Base-by-base conservation (phyloP, 2,888 invertebrate genomes). In the Junonia oenone region DNA sequence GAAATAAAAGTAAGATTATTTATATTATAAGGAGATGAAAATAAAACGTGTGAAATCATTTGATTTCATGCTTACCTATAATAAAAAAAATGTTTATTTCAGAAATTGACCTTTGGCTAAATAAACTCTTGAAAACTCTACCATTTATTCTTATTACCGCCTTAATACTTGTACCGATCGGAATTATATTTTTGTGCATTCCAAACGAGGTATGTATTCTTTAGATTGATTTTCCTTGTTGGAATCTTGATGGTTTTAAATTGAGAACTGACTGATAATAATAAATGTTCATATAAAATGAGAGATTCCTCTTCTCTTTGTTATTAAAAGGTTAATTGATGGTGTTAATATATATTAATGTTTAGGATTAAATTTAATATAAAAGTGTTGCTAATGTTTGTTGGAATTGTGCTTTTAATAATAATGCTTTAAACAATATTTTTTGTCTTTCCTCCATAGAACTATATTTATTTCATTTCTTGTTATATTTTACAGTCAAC, bases 91-190 rank as follows among this genome's bases (percentile, higher is more conserved):
- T 45, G 26, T 6, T 46, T 29, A 2, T 35, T 55, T 45, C 50
- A 55, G 45, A 31, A 38, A n/a, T 22, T 6, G 14, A 55, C 4
- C 9, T 15, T 9, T 50, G 19, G 9, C 0, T 14, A 1, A 11
- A 29, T 17, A 37, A 26, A 13, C 11, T 55, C 5, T 46, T 40
- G 5, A n/a, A 3, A 13, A 4, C 13, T 11, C 11, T 56, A 17
- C n/a, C 55, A 38, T 47, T 46, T n/a, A 47, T 27, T 29, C 2
- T 19, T 9, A 15, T 49, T 15, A 15, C 29, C 14, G 27, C 47
- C 15, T 9, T 52, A 15, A 14, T 35, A 29, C 45, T 52, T 8
- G 35, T 49, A 14, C 37, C 48, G 9, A 9, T 37, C 45, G 56
- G 52, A 15, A 49, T 52, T 11, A 35, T 11, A 15, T 31, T 56